These are phyloP conservation scores for Ptychobarbus kaznakovi DNA, from an alignment of 2,797 vertebrate genomes.

Conservation along the genomic window DNA sequence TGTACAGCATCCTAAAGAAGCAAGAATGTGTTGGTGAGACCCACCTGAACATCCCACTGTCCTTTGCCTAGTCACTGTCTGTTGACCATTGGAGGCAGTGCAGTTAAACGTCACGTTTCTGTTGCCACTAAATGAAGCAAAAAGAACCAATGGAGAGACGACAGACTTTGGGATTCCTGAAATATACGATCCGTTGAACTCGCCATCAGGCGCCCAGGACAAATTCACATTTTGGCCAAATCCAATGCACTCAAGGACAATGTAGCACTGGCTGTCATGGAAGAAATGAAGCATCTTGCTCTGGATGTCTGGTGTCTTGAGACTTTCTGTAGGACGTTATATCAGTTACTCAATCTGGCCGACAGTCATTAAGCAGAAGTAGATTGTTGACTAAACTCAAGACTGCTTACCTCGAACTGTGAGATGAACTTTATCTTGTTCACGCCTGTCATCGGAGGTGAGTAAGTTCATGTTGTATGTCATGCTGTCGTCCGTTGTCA, in stretches of 20 bases:
- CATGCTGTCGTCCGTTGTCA: neutral
- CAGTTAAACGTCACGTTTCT: conserved; percentile 40
- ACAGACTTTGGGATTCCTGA: accelerated
- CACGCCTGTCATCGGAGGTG: accelerated
- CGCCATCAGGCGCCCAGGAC: conserved; percentile 43
- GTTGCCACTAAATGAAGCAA: neutral
- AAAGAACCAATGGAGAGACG: neutral
- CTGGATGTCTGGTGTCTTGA: conserved; percentile 30
- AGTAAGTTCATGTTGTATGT: conserved; percentile 43
- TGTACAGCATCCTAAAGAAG: neutral
- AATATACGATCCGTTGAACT: accelerated
- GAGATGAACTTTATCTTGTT: conserved; percentile 4
- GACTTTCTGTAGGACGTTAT: conserved; percentile 56
- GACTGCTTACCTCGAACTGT: conserved; percentile 59
- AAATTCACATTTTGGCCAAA: accelerated
- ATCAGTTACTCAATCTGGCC: neutral
- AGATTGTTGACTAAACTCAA: neutral
- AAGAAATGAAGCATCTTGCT: accelerated
- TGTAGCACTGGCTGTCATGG: accelerated
- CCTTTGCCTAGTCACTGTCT: accelerated
- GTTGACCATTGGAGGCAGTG: neutral
- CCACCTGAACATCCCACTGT: conserved; percentile 49
- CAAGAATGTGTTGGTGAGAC: neutral
- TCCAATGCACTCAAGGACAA: conserved; percentile 54
- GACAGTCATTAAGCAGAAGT: neutral